Percentiles rank a stretch among this genome's conserved stretches.
Evolutionary conservation across 2,113 vertebrate genomes (phyloP).

Genomic region (Corythornis madagascariensis): DNA sequence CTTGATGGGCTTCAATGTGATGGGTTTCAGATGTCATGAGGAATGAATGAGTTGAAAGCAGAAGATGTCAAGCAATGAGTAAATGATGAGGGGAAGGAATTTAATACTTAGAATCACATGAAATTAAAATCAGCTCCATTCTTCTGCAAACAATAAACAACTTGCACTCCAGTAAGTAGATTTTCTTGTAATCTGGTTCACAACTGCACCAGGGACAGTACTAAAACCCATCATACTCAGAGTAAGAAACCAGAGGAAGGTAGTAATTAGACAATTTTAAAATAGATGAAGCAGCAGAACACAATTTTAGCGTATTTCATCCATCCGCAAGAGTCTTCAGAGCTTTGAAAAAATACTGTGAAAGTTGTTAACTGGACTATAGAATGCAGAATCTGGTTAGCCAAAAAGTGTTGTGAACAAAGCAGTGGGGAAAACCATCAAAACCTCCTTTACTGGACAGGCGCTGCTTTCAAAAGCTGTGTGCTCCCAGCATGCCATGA

Average conservation of each 20-base stretch:
- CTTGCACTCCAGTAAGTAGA: conserved; percentile 35
- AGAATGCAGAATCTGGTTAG: neutral
- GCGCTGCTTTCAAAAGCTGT: neutral
- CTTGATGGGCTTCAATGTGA: neutral
- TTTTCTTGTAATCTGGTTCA: conserved; percentile 4
- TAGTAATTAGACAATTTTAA: conserved; percentile 61
- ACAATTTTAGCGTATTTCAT: conserved; percentile 11
- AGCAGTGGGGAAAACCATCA: rapidly evolving
- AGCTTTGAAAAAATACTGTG: neutral
- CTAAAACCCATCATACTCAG: conserved; percentile 45
- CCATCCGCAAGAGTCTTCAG: conserved; percentile 7
- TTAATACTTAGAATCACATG: neutral
- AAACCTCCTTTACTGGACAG: neutral
- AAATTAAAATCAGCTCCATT: conserved; percentile 50
- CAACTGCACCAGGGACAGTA: conserved; percentile 33
- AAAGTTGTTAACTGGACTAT: neutral
- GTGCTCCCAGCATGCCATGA: neutral
- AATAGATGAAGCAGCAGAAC: conserved; percentile 48
- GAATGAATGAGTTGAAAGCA: conserved; percentile 17
- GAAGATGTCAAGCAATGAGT: conserved; percentile 14
- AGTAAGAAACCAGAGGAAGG: conserved; percentile 51
- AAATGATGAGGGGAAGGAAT: conserved; percentile 5
- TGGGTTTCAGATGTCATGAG: neutral
- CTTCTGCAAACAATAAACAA: conserved; percentile 54
- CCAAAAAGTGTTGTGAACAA: neutral